Evolutionary conservation across 2,113 vertebrate genomes (phyloP), one percentile per base, ranked within the genome.

Genomic region (Dunckerocampus dactyliophorus): DNA sequence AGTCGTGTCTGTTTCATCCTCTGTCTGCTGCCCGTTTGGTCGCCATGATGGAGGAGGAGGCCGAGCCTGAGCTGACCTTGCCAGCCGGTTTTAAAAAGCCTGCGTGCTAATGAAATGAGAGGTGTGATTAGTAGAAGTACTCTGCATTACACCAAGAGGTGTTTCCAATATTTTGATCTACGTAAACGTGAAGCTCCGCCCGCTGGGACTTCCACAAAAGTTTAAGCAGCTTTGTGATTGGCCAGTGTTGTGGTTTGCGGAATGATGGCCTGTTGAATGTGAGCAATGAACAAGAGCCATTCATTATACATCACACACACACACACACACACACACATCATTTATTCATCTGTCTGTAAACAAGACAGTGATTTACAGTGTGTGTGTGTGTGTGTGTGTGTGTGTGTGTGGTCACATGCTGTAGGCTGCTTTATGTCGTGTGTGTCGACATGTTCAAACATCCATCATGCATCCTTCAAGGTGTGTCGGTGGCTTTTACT

Each of bases 301-400:
- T 56, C 54, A 56, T 56, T 56, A 56, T 56, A 56, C 19, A 56
- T 42, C 54, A 56, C n/a, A 43, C 34, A 56, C 31, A 55, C 54
- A 56, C n/a, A 56, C n/a, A n/a, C 54, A 56, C n/a, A 43, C 34
- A 56, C 31, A 55, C 54, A 56, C n/a, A 56, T 56, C 54, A 56
- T 56, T 56, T 56, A 56, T 56, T 56, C 54, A 56, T 56, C 54
- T 56, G 54, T 56, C 54, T 56, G 54, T 56, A 56, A 56, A 56
- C 54, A 56, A 8, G 37, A 56, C 37, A 37, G 54, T 14, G 54
- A 56, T 42, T 56, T 56, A 42, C 54, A 42, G 14, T 21, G 19
- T 42, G 54, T 55, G 52, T 8, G 48, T 50, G 20, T 22, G 19
- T 39, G 8, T 39, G 8, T 54, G 52, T 31, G 51, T 50, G 48